These are phyloP conservation scores for Cactoblastis cactorum DNA, from an alignment of 2,888 invertebrate genomes.

Conservation along the genomic window DNA sequence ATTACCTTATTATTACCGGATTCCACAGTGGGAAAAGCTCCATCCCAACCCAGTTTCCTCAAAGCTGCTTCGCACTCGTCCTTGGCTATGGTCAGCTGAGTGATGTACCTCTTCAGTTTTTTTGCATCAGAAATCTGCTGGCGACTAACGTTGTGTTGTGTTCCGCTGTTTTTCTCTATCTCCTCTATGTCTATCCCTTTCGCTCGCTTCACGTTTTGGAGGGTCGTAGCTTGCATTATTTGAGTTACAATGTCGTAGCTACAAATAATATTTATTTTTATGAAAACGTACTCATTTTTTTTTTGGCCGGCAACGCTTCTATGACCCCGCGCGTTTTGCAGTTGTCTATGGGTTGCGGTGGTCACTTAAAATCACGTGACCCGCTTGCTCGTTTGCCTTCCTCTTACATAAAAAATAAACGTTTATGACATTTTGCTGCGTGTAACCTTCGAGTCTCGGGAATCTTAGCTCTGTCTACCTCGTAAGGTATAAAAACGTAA, in stretches of 20 bases:
- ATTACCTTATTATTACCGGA: slow-evolving; percentile 59
- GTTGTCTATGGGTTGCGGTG: too few relatives aligned
- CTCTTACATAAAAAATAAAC: too few relatives aligned
- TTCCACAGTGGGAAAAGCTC: slow-evolving; percentile 81
- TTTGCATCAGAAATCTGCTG: slow-evolving; percentile 89
- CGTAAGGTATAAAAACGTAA: too few relatives aligned
- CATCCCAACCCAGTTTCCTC: slow-evolving; percentile 87
- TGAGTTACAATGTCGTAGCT: slow-evolving; percentile 93
- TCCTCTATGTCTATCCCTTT: slow-evolving; percentile 87
- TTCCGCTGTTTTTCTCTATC: slow-evolving; percentile 62
- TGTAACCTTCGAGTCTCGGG: too few relatives aligned
- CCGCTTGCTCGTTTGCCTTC: too few relatives aligned
- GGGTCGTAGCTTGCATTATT: slow-evolving; percentile 95
- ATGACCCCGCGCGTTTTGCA: too few relatives aligned
- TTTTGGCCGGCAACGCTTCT: too few relatives aligned
- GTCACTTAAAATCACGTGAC: too few relatives aligned
- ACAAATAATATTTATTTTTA: slow-evolving; percentile 18
- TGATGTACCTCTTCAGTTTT: slow-evolving; percentile 90
- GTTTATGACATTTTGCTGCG: too few relatives aligned
- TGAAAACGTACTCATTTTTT: too few relatives aligned
- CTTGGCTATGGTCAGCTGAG: slow-evolving; percentile 89
- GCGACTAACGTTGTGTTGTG: slow-evolving; percentile 82
- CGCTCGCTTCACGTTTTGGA: slow-evolving; percentile 92
- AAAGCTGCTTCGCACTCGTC: slow-evolving; percentile 89
- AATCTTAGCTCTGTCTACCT: too few relatives aligned